These are phyloP conservation scores for Charaxes varanes DNA, from an alignment of 1,140 invertebrate genomes.

Conservation along the genomic window DNA sequence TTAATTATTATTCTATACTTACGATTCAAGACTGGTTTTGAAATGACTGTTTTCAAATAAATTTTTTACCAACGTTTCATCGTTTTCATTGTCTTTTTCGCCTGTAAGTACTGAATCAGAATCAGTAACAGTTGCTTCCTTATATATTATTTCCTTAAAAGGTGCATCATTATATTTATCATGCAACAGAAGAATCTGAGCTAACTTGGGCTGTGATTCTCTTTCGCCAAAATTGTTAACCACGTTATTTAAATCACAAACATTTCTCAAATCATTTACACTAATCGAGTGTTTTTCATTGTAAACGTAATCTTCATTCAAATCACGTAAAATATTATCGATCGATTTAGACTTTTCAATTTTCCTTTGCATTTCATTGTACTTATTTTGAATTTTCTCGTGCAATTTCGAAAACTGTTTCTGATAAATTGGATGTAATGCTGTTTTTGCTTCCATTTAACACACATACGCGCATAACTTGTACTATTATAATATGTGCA, in stretches of 20 bases:
- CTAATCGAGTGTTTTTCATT: constrained; percentile 30
- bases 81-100: constrained; percentile 26
- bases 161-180: constrained; percentile 26
- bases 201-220: constrained; percentile 3
- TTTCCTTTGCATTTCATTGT: constrained; percentile 54
- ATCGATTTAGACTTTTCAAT: constrained; percentile 56
- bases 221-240: constrained; percentile 16
- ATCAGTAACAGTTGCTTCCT: constrained; percentile 31
- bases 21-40: constrained; percentile 50
- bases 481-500: too few species aligned
- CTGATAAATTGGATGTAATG: constrained; percentile 7
- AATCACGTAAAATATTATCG: constrained; percentile 33
- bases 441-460: constrained; percentile 3
- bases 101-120: constrained; percentile 17
- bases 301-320: constrained; percentile 32
- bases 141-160: constrained; percentile 25
- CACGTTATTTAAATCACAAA: constrained; percentile 27
- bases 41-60: constrained; percentile 29
- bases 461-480: too few species aligned
- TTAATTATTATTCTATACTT: constrained; percentile 26
- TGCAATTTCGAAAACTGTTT: constrained; percentile 49
- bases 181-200: constrained; percentile 22
- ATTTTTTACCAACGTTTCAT: constrained; percentile 23
- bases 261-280: constrained; percentile 29
- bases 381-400: constrained; percentile 54